phyloP scores from a whole-genome alignment of 2,113 vertebrate species.

The Lates calcarifer region DNA sequence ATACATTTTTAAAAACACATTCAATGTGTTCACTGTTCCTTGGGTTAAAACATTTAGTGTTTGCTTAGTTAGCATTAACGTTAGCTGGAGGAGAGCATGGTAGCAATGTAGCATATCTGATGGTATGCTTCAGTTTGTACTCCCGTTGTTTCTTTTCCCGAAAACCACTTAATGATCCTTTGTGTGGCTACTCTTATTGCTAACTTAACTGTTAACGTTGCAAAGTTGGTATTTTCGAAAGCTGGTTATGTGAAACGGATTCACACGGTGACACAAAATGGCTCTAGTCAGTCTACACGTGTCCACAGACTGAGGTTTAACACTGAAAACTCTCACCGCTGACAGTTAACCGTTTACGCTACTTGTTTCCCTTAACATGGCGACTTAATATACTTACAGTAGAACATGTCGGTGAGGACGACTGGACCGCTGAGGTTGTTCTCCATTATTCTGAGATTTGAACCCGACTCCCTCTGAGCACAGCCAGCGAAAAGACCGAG shows the following conservation, averaged over 20 bases:
- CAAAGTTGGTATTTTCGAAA: no score
- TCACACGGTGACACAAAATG: neutral
- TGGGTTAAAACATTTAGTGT: no score
- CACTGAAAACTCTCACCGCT: neutral
- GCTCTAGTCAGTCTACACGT: constrained; percentile 13
- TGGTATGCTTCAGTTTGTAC: neutral
- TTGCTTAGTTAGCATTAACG: neutral
- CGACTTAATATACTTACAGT: constrained; percentile 20
- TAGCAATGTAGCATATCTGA: neutral
- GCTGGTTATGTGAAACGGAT: neutral
- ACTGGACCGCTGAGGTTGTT: fast-evolving
- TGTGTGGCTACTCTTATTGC: neutral
- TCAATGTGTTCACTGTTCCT: no score
- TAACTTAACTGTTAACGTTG: neutral
- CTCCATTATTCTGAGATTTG: no score
- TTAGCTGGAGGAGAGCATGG: neutral
- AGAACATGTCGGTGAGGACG: fast-evolving
- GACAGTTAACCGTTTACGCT: neutral
- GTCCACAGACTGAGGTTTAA: neutral
- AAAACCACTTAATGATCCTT: neutral
- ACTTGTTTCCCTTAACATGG: neutral
- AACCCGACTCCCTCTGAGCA: no score
- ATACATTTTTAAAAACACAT: no score
- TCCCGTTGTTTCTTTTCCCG: no score
- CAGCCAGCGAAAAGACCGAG: neutral